These are phyloP conservation scores for Conomelus anceps DNA, from an alignment of 2,888 invertebrate species.

Conservation along the genomic window DNA sequence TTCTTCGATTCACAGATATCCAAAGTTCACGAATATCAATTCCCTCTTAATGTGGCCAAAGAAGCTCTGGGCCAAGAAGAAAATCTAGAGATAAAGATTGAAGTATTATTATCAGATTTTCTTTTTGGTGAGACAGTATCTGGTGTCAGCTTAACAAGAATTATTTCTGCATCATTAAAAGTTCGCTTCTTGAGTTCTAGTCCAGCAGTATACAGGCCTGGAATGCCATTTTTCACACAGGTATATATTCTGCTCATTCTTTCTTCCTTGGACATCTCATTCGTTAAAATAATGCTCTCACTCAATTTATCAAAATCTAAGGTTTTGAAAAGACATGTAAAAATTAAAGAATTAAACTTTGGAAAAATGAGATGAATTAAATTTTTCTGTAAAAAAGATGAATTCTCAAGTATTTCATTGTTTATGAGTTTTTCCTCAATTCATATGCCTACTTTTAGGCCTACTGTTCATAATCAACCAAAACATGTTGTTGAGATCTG, in stretches of 20 bases:
- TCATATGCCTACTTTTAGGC: no score
- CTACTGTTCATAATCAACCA: no score
- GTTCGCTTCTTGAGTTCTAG: conserved; percentile 46
- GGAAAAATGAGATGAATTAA: no score
- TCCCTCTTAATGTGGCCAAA: conserved; percentile 28
- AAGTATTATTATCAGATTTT: conserved; percentile 41
- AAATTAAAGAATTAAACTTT: no score
- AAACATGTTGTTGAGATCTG: no score
- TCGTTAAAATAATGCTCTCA: no score
- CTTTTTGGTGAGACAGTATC: conserved; percentile 40
- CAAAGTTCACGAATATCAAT: conserved; percentile 23
- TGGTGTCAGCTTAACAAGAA: conserved; percentile 44
- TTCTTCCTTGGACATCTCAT: neutral
- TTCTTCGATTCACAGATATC: conserved; percentile 28
- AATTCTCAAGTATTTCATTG: no score
- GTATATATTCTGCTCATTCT: conserved; percentile 39
- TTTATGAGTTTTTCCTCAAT: no score
- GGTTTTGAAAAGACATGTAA: no score
- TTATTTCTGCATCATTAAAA: conserved; percentile 44
- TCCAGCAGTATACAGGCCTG: conserved; percentile 49
- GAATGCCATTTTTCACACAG: conserved; percentile 46
- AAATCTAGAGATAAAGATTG: conserved; percentile 39
- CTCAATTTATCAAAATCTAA: no score
- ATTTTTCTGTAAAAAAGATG: no score
- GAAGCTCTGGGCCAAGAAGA: conserved; percentile 28